Conservation (phyloP, 2,888 invertebrate species). For the Crepidodera aurea region DNA sequence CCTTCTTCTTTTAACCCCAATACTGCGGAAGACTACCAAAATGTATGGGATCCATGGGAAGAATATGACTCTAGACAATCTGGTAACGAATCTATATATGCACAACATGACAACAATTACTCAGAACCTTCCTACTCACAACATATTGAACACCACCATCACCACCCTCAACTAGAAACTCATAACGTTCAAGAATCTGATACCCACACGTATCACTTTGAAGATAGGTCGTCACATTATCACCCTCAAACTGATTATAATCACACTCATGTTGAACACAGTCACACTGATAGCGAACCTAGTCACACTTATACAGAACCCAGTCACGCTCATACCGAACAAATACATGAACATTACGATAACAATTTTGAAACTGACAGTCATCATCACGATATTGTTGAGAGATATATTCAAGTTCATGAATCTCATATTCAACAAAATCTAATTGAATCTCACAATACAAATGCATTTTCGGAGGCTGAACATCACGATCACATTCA, state of each 20-base stretch:
- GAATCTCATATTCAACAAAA: constrained; percentile 32
- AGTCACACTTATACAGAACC: neutral
- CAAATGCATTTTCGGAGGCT: constrained; percentile 51
- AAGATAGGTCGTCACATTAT: neutral
- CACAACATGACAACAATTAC: constrained; percentile 3
- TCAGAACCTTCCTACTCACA: constrained; percentile 17
- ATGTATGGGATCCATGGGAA: constrained; percentile 79
- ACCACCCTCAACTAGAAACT: neutral
- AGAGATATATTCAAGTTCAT: constrained; percentile 28
- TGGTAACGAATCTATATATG: constrained; percentile 12
- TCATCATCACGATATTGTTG: constrained; percentile 18
- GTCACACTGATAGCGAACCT: no score
- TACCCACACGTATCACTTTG: neutral
- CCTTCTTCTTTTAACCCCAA: constrained; percentile 28
- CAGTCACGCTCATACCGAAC: constrained; percentile 10
- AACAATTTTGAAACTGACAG: constrained; percentile 13
- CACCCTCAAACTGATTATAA: neutral
- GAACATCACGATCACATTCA: constrained; percentile 40
- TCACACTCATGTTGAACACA: constrained; percentile 9
- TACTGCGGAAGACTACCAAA: constrained; percentile 51
- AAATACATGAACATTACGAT: constrained; percentile 3
- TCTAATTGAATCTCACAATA: constrained; percentile 57
- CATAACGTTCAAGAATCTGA: neutral
- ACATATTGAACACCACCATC: neutral
- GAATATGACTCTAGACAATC: constrained; percentile 63